phyloP scores from a whole-genome alignment of 2,797 vertebrate genomes.

The Myotis vivesi region DNA sequence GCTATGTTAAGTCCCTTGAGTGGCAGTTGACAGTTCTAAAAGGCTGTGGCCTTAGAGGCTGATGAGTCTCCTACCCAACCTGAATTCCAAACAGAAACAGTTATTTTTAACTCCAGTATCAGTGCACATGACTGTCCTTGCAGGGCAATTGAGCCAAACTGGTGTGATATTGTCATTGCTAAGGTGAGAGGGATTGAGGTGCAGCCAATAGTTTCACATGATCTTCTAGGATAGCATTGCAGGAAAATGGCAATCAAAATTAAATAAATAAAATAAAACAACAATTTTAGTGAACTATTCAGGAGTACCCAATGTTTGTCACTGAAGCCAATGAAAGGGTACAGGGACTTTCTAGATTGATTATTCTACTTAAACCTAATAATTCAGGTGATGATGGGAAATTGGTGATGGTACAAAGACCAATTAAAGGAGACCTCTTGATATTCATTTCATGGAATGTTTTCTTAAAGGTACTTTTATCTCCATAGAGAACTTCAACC shows the following conservation, averaged over 20 bases:
- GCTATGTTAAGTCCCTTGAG: slow-evolving; percentile 43
- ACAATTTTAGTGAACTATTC: not conserved
- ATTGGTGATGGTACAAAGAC: not conserved
- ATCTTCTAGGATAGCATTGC: not conserved
- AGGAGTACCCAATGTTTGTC: not conserved
- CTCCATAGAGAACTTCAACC: not conserved
- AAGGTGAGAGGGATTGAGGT: not conserved
- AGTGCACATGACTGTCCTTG: slow-evolving; percentile 31
- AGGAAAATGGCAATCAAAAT: not conserved
- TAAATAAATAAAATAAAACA: not conserved
- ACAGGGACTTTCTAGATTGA: not conserved
- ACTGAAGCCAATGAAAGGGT: not conserved
- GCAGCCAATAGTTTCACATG: not conserved
- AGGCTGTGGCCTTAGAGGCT: not conserved
- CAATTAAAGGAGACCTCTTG: not conserved
- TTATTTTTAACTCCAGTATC: slow-evolving; percentile 70
- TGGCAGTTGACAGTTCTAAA: slow-evolving; percentile 60
- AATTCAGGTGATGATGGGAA: not conserved
- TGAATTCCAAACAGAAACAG: slow-evolving; percentile 48
- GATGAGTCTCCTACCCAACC: slow-evolving; percentile 6
- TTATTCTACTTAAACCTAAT: not conserved
- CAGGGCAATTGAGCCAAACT: not conserved
- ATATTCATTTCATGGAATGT: not conserved
- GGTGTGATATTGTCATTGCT: not conserved
- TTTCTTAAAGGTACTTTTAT: slow-evolving; percentile 41